Evolutionary conservation across 2,113 vertebrate species (phyloP), one percentile per base, ranked within the genome.

Genomic region (Pseudopodoces humilis): DNA sequence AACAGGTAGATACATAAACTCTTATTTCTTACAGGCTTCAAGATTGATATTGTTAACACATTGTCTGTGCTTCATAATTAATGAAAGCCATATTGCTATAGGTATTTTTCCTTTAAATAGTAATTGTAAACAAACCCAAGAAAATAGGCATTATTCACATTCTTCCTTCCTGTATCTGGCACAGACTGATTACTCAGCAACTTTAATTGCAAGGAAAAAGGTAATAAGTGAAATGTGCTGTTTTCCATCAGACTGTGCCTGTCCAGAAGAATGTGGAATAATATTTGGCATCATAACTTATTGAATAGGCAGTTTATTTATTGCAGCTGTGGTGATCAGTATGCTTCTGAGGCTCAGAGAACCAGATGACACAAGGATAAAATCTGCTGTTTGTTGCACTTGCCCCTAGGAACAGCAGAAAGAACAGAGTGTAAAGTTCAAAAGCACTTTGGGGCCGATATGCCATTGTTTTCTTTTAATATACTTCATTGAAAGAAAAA

Each of bases 291-390:
- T 94, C 64, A 79, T 87, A 97, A 91, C 44, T 63, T 91, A 95
- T 62, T 93, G 94, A 97, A 94, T 46, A 96, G 90, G 94, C 90
- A 95, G 59, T 98, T 98, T 97, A 98, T 98, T 96, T 97, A 96
- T 94, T 97, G 81, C 97, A 97, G 96, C 96, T 98, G 97, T 96
- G 80, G 70, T 90, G 87, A 97, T 96, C 94, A 83, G 81, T 95
- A 86, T 95, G 94, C 87, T 97, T 98, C 93, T 88, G 78, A 72
- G 75, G 70, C 52, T 97, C 90, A 92, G 87, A 92, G 91, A 63
- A 96, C 88, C 95, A 97, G 94, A 97, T 94, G 96, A 97, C 86
- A 86, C 8, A 25, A 77, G 67, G 86, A 95, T 90, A 74, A 86
- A 94, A 82, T 86, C 81, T 92, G 92, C 83, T 93, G 30, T 52